Evolutionary conservation across 2,113 vertebrate species (phyloP), one percentile per base, ranked within the genome.

Genomic region (Phalacrocorax carbo): DNA sequence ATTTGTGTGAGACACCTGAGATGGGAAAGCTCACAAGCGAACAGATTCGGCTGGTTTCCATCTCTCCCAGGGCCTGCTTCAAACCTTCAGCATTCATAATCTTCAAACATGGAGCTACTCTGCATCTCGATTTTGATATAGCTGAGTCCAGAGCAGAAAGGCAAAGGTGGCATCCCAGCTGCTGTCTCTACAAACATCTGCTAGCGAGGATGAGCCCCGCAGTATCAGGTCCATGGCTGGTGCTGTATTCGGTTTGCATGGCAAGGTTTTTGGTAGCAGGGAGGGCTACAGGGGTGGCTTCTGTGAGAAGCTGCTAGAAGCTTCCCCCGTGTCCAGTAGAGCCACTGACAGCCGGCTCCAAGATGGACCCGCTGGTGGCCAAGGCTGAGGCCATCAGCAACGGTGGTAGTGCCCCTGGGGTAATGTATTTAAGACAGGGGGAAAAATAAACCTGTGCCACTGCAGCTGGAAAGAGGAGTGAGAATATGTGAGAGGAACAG

Each of bases 191-290:
- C 40, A 61, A 55, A 79, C 9, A 14, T 32, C 29, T 44, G 25
- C 10, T 19, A 3, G 44, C 0, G 9, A 30, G 38, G 62, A 5
- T 3, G 4, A 64, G 27, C 42, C 19, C 19, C 6, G 5, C 30
- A 30, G 78, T 40, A 66, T 73, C 55, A 75, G n/a, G 21, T 58
- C 51, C 1, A 0, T 0, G 25, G 8, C 42, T 58, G 51, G 27
- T 38, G 26, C 69, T 25, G 38, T 27, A 54, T 3, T 54, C 9
- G 14, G 52, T 54, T 54, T 54, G 52, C 9, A 14, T 27, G 52
- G 26, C 52, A 29, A 54, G 52, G 52, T 27, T 54, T 54, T 54
- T 54, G 52, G 52, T 54, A 29, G 26, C 15, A 8, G 51, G 14
- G 51, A 4, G 25, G 51, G 51, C 51, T 52, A 52, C 51, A 52